Percentiles rank a stretch among this genome's conserved stretches.
phyloP scores from a whole-genome alignment of 2,888 invertebrate species.

The Globia sparganii region DNA sequence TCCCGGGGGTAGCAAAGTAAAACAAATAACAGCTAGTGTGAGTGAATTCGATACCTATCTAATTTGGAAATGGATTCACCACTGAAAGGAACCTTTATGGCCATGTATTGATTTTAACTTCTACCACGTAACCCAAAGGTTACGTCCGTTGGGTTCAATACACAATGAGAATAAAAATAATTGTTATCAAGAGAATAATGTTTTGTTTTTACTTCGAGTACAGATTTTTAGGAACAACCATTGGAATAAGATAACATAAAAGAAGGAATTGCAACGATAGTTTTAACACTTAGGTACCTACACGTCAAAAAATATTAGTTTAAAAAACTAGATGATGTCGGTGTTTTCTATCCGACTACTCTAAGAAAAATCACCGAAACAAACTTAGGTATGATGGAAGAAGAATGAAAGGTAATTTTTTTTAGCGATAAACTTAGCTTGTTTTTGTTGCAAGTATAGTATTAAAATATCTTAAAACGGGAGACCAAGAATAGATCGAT shows the following conservation, averaged over 20 bases:
- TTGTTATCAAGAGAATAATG: neutral
- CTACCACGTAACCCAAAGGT: constrained; percentile 41
- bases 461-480: neutral
- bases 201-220: neutral
- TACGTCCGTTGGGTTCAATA: constrained; percentile 18
- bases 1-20: constrained; percentile 62
- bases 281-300: neutral
- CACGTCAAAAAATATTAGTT: neutral
- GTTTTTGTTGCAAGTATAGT: neutral
- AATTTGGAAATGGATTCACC: constrained; percentile 73
- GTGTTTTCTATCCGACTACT: neutral
- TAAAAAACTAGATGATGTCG: neutral
- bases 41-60: constrained; percentile 69
- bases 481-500: neutral
- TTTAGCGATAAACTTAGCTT: neutral
- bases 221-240: neutral
- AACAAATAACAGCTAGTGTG: constrained; percentile 61
- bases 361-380: neutral
- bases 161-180: constrained; percentile 26
- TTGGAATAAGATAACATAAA: neutral
- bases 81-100: constrained; percentile 56
- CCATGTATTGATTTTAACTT: constrained; percentile 47
- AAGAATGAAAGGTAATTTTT: neutral
- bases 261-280: neutral
- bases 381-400: neutral